Evolutionary conservation across 2,113 vertebrate species (phyloP).

Genomic region (Thinocorus orbignyianus): DNA sequence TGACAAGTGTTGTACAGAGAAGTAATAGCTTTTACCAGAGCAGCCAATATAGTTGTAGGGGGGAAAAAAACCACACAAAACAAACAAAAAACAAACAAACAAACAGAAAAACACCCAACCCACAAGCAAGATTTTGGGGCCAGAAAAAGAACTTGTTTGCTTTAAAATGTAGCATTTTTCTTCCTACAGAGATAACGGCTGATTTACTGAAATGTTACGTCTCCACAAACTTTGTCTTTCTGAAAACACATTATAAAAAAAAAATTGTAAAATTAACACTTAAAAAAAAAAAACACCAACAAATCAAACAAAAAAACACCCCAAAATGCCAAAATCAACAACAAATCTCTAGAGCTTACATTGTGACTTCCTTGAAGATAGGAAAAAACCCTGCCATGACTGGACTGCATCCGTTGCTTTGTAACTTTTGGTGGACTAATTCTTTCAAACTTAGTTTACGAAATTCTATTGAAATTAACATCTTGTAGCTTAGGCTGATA

Average conservation of each 20-base stretch:
- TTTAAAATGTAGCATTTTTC: not conserved
- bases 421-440: not conserved
- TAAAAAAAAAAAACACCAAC: not conserved
- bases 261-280: not conserved
- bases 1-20: not conserved
- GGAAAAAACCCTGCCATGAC: not conserved
- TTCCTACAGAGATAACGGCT: not conserved
- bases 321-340: not conserved
- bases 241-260: conserved; percentile 24
- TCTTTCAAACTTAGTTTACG: conserved; percentile 76
- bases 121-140: not conserved
- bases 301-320: too few relatives aligned
- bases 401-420: not conserved
- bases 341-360: not conserved
- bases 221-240: not conserved
- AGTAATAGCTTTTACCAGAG: not conserved
- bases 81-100: too few relatives aligned
- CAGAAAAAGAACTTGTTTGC: not conserved
- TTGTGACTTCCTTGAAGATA: not conserved
- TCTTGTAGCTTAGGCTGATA: conserved; percentile 72
- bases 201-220: not conserved
- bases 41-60: not conserved
- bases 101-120: too few relatives aligned
- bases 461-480: conserved; percentile 79
- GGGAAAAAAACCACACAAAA: not conserved